These are phyloP conservation scores for Neosilurus hyrtlii DNA, from an alignment of 2,797 vertebrate species.

Conservation along the genomic window DNA sequence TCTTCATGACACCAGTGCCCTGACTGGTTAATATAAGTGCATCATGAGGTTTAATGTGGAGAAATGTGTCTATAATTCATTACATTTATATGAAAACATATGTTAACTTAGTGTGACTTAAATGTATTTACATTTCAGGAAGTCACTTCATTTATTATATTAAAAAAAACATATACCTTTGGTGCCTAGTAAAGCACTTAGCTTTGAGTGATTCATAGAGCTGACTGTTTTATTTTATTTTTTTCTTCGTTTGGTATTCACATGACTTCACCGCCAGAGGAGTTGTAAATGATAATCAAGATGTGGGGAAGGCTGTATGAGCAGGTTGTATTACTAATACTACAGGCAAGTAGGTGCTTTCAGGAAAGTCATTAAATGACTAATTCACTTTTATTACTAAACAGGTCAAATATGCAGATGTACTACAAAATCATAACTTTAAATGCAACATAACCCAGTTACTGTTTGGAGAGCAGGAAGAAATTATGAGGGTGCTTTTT, in stretches of 20 bases:
- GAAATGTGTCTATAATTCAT: not conserved
- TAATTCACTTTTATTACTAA: conserved; percentile 4
- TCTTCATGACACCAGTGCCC: not conserved
- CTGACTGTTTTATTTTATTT: not conserved
- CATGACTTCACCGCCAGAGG: conserved; percentile 9
- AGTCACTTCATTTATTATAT: not conserved
- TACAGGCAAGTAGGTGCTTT: conserved; percentile 5
- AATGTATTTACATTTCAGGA: not conserved
- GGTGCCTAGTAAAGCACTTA: not conserved
- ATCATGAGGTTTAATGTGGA: not conserved
- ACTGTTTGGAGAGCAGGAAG: not conserved
- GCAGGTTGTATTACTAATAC: conserved; percentile 6
- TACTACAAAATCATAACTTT: not conserved
- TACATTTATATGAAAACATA: not conserved
- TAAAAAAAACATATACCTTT: not conserved
- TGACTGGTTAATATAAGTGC: not conserved
- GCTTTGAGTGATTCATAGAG: conserved; percentile 36
- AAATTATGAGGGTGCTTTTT: not conserved
- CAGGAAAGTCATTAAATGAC: conserved; percentile 4
- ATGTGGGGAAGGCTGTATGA: conserved; percentile 28
- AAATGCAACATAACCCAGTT: not conserved
- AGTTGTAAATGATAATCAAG: conserved; percentile 31
- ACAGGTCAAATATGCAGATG: not conserved
- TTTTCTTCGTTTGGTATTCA: conserved; percentile 12
- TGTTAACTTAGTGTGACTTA: not conserved